These are phyloP conservation scores for Saccostrea cuccullata DNA, from an alignment of 1,140 invertebrate genomes.

Conservation along the genomic window DNA sequence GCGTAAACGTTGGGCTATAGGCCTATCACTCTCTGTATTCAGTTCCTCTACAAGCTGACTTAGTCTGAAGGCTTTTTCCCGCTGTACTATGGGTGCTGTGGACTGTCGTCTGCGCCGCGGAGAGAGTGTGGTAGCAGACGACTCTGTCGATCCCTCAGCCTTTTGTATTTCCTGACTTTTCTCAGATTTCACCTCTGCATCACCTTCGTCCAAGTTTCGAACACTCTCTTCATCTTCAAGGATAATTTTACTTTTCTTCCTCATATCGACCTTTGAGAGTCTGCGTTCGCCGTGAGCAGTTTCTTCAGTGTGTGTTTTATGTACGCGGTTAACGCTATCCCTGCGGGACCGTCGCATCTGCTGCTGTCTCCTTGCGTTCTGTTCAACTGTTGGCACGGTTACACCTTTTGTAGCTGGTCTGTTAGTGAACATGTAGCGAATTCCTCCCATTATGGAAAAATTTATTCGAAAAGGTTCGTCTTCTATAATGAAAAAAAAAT, in stretches of 20 bases:
- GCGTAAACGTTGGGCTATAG: background rate
- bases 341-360: background rate
- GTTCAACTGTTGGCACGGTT: background rate
- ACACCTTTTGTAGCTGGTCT: background rate
- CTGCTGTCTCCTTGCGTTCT: background rate
- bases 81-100: background rate
- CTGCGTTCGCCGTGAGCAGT: background rate
- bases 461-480: conserved; percentile 24
- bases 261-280: background rate
- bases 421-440: conserved; percentile 3
- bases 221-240: conserved; percentile 14
- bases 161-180: conserved; percentile 7
- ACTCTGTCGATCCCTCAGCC: background rate
- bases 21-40: background rate
- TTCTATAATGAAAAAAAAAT: background rate
- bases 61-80: conserved; percentile 15
- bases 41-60: conserved; percentile 45
- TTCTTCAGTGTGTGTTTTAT: background rate
- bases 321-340: background rate
- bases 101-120: background rate
- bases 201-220: background rate
- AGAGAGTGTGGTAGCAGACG: background rate
- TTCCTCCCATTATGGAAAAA: conserved; percentile 19
- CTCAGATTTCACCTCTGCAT: background rate
- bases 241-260: conserved; percentile 4